Percentiles rank a stretch among this genome's conserved stretches.
Evolutionary conservation across 2,797 vertebrate genomes (phyloP).

Genomic region (Avahi laniger): DNA sequence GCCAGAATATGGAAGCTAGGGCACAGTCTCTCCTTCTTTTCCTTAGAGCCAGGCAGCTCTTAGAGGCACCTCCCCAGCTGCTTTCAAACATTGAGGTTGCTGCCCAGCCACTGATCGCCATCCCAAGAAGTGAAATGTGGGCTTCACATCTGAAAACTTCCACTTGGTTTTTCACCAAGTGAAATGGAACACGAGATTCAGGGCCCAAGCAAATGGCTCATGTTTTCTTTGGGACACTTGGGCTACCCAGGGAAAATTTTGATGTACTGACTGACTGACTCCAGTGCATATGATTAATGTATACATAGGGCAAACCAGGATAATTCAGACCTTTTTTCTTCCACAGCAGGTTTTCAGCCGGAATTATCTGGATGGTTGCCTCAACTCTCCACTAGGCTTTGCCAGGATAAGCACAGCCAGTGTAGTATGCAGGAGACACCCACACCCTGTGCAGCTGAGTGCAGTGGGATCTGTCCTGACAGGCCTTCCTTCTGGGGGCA

Average conservation of each 20-base stretch:
- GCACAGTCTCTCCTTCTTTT: constrained; percentile 62
- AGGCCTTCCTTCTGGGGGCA: constrained; percentile 44
- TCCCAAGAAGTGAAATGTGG: constrained; percentile 76
- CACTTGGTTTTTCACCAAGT: constrained; percentile 76
- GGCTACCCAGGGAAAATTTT: constrained; percentile 69
- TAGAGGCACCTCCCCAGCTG: constrained; percentile 59
- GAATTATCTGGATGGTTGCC: constrained; percentile 75
- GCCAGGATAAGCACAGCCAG: constrained; percentile 77
- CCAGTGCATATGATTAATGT: constrained; percentile 77
- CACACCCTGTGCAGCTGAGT: constrained; percentile 58
- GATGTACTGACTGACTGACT: constrained; percentile 70
- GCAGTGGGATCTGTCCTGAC: constrained; percentile 48
- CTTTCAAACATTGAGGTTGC: constrained; percentile 71
- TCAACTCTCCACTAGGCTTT: constrained; percentile 71
- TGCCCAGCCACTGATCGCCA: constrained; percentile 74
- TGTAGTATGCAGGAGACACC: constrained; percentile 62
- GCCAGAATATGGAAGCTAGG: constrained; percentile 40
- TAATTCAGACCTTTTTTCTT: constrained; percentile 73
- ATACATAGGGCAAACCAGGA: constrained; percentile 77
- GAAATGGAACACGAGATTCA: constrained; percentile 70
- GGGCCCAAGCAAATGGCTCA: constrained; percentile 67
- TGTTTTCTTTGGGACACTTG: constrained; percentile 77
- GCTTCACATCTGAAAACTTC: constrained; percentile 78
- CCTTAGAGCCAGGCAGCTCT: constrained; percentile 56
- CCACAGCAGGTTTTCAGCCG: constrained; percentile 70